These are phyloP conservation scores for Rambutsinella grinnellia DNA, from an alignment of 2,888 invertebrate species.

Conservation along the genomic window DNA sequence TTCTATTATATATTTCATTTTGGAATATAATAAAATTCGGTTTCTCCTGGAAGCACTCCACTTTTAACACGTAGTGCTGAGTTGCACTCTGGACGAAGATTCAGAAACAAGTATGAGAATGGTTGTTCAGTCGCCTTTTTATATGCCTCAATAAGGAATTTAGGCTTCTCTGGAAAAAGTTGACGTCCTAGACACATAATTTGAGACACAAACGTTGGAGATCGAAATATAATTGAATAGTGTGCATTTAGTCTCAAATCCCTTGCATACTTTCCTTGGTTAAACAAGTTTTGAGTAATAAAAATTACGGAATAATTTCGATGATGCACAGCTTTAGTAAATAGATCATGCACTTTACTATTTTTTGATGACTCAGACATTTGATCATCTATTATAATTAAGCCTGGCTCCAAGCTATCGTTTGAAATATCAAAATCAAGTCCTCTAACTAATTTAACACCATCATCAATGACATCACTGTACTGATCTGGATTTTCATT, in stretches of 20 bases:
- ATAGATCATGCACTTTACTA: constrained; percentile 28
- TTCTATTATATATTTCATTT: constrained; percentile 44
- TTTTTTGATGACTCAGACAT: constrained; percentile 18
- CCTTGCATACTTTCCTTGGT: constrained; percentile 32
- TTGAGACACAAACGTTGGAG: constrained; percentile 46
- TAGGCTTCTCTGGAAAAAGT: constrained; percentile 34
- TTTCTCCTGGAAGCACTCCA: constrained; percentile 39
- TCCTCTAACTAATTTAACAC: constrained; percentile 4
- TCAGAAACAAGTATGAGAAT: constrained; percentile 48
- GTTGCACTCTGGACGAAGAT: constrained; percentile 43
- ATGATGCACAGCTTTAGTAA: constrained; percentile 44
- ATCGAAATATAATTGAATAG: constrained; percentile 39
- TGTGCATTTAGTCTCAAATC: constrained; percentile 44
- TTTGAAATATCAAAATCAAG: constrained; percentile 9
- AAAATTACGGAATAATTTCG: constrained; percentile 17
- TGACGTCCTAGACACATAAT: constrained; percentile 19
- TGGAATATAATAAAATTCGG: constrained; percentile 18
- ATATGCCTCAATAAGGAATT: constrained; percentile 41
- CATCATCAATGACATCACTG: not conserved
- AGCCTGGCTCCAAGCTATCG: not conserved
- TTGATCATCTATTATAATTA: constrained; percentile 37
- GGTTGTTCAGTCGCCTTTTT: constrained; percentile 44
- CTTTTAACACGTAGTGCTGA: constrained; percentile 32
- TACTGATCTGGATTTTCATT: not conserved
- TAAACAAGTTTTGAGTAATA: constrained; percentile 38